Evolutionary conservation across 2,113 vertebrate genomes (phyloP).

Genomic region (Ondatra zibethicus): DNA sequence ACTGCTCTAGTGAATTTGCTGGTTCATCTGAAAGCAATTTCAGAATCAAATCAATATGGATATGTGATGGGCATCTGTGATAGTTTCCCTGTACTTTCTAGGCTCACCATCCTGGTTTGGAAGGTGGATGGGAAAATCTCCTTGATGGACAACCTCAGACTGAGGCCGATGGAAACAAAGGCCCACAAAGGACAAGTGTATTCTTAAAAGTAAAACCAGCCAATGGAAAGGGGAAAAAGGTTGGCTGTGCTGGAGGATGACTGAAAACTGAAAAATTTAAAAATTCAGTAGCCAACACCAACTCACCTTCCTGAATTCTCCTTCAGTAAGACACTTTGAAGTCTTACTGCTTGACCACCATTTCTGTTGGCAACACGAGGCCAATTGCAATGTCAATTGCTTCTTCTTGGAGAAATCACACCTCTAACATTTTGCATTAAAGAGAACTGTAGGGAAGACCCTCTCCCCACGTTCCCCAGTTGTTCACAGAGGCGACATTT

Average conservation of each 20-base stretch:
- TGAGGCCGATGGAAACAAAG: not conserved
- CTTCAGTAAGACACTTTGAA: not conserved
- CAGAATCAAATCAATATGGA: not conserved
- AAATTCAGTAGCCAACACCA: not conserved
- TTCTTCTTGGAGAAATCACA: not conserved
- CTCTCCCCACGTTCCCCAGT: not conserved
- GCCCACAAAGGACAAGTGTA: not conserved
- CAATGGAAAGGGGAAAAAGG: not conserved
- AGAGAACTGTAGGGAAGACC: not conserved
- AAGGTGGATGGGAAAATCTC: not conserved
- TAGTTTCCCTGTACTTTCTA: not conserved
- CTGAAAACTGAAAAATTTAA: slow-evolving; percentile 15
- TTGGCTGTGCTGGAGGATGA: not conserved
- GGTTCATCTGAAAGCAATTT: not conserved
- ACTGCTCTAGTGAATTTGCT: not conserved
- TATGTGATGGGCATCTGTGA: not conserved
- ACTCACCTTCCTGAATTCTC: not conserved
- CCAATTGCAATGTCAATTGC: not conserved
- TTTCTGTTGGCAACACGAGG: not conserved
- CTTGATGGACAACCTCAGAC: not conserved
- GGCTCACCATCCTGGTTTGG: not conserved
- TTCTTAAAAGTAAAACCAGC: not conserved
- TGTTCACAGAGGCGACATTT: not conserved
- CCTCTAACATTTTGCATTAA: not conserved
- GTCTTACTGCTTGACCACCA: not conserved